These are phyloP conservation scores for Danionella cerebrum DNA, from an alignment of 2,113 vertebrate genomes.

Conservation along the genomic window DNA sequence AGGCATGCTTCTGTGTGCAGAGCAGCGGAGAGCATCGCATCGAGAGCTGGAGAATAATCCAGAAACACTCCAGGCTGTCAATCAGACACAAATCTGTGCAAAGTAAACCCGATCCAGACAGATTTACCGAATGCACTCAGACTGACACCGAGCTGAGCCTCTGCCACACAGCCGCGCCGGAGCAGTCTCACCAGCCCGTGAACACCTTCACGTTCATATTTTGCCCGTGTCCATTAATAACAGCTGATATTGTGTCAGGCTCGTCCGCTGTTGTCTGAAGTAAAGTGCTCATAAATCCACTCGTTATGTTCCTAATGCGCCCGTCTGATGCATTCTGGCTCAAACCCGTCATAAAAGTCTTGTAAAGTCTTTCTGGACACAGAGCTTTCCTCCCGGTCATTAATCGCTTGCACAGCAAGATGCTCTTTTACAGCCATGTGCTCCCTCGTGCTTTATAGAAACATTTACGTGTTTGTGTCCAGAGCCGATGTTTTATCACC, in stretches of 20 bases:
- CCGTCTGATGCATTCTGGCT: constrained; percentile 57
- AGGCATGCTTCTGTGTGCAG: too few species aligned
- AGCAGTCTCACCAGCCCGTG: too few species aligned
- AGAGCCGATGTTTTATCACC: neutral
- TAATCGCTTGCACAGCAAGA: constrained; percentile 18
- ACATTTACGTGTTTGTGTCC: constrained; percentile 15
- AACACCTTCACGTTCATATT: too few species aligned
- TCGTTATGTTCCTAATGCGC: constrained; percentile 73
- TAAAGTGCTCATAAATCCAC: constrained; percentile 68
- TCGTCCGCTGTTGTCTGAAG: constrained; percentile 61
- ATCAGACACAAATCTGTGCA: too few species aligned
- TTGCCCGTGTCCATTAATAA: too few species aligned
- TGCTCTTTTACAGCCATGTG: neutral
- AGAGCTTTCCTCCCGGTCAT: constrained; percentile 33
- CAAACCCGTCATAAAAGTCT: constrained; percentile 53
- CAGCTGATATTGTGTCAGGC: constrained; percentile 49
- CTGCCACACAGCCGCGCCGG: too few species aligned
- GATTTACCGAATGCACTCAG: too few species aligned
- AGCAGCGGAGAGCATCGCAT: constrained; percentile 46
- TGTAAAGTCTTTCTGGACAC: constrained; percentile 44
- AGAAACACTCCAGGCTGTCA: constrained; percentile 45
- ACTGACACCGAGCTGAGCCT: too few species aligned
- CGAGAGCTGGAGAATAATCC: constrained; percentile 50
- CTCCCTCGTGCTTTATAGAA: constrained; percentile 20
- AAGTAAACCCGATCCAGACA: too few species aligned